Evolutionary conservation across 2,113 vertebrate genomes (phyloP).

Genomic region (Cyrtonyx montezumae): DNA sequence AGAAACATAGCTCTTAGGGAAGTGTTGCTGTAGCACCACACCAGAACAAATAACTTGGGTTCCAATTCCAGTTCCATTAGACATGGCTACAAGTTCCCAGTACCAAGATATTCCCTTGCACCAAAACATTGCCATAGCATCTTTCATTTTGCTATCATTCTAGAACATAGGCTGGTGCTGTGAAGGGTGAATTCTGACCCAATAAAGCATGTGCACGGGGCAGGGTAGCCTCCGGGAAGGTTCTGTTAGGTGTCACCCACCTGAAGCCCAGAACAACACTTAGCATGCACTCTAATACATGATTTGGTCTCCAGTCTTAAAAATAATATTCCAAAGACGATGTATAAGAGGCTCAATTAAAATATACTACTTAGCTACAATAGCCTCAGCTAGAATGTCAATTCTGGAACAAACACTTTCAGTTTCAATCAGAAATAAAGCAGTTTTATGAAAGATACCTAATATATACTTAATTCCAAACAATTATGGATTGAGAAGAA

Average conservation of each 20-base stretch:
- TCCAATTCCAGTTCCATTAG: not conserved
- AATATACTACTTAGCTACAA: not conserved
- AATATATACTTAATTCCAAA: not conserved
- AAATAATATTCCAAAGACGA: not conserved
- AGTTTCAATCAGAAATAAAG: not conserved
- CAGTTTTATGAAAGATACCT: not conserved
- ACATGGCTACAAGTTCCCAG: not conserved
- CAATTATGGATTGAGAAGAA: not conserved
- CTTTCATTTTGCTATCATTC: not conserved
- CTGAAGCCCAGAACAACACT: constrained; percentile 26
- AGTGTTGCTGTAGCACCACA: not conserved
- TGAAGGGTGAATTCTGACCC: not conserved
- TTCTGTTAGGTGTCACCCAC: not conserved
- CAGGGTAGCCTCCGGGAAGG: not conserved
- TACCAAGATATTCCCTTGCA: not conserved
- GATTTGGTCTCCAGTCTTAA: not conserved
- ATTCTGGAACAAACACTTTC: not conserved
- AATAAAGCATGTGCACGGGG: not conserved
- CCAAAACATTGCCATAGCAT: not conserved
- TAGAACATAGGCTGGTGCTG: not conserved
- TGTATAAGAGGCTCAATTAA: not conserved
- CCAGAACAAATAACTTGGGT: not conserved
- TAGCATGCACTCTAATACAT: not conserved
- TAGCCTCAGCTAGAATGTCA: not conserved
- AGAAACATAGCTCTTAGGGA: not conserved